Conservation (phyloP, 1,140 invertebrate species). For the Laupala kohalensis region DNA sequence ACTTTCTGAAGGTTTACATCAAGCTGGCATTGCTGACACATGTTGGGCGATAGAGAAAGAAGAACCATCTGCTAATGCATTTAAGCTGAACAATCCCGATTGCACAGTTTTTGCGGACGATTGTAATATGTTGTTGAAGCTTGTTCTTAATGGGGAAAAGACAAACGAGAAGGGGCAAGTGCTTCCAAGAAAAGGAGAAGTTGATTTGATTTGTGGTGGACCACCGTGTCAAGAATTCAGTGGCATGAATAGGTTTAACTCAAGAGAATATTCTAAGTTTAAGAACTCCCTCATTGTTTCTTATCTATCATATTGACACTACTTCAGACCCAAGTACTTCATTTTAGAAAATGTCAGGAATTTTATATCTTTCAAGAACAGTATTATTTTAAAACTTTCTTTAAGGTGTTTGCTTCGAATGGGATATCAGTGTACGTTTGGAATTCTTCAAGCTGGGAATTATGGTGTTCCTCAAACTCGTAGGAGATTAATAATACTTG, state of each 20-base stretch:
- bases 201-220: conserved; percentile 73
- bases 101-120: conserved; percentile 67
- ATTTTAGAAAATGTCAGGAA: conserved; percentile 80
- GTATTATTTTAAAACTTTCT: conserved; percentile 71
- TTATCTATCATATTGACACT: conserved; percentile 75
- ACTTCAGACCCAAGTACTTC: conserved; percentile 72
- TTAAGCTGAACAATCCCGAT: conserved; percentile 59
- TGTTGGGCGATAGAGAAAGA: conserved; percentile 76
- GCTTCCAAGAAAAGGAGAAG: conserved; percentile 64
- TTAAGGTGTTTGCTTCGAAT: conserved; percentile 63
- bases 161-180: conserved; percentile 40
- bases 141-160: conserved; percentile 44
- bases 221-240: conserved; percentile 89
- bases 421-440: conserved; percentile 82
- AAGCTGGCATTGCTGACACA: conserved; percentile 50
- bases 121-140: conserved; percentile 58
- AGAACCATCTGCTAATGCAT: conserved; percentile 64
- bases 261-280: conserved; percentile 72
- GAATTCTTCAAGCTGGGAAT: conserved; percentile 72
- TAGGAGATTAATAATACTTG: conserved; percentile 54
- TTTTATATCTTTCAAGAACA: conserved; percentile 66
- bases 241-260: conserved; percentile 81
- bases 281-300: conserved; percentile 81
- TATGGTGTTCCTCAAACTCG: conserved; percentile 59
- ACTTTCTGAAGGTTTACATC: conserved; percentile 53